Percentiles rank a stretch among this genome's conserved stretches.
Evolutionary conservation across 2,888 invertebrate genomes (phyloP).

Genomic region (Bhutanitis thaidina): DNA sequence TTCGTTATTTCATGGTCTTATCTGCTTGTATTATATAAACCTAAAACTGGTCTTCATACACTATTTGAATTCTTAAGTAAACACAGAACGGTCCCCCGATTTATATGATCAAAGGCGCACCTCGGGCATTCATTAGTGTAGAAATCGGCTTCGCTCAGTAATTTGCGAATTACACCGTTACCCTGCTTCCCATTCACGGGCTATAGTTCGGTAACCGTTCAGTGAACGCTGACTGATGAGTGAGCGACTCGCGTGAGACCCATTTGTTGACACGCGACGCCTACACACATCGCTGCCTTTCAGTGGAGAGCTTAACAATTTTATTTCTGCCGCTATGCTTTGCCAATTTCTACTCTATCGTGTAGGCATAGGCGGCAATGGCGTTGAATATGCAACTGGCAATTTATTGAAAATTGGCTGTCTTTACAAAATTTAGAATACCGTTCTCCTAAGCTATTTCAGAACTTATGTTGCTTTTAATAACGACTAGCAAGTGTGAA

Average conservation of each 20-base stretch:
- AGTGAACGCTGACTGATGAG: conserved; percentile 27
- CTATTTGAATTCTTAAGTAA: neutral
- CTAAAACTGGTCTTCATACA: too few relatives aligned
- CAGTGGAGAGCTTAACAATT: conserved; percentile 16
- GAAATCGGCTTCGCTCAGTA: conserved; percentile 20
- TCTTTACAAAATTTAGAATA: neutral
- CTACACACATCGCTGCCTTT: conserved; percentile 28
- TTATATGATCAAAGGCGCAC: conserved; percentile 14
- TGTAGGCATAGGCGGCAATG: neutral
- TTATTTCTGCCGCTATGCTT: neutral
- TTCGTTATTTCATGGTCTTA: too few relatives aligned
- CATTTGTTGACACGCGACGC: conserved; percentile 37
- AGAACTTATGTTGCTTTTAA: neutral
- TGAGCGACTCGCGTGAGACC: conserved; percentile 35
- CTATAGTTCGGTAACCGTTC: conserved; percentile 27
- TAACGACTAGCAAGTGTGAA: conserved; percentile 1
- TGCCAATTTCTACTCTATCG: conserved; percentile 8
- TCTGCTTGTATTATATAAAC: too few relatives aligned
- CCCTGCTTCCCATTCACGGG: conserved; percentile 28
- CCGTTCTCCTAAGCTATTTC: conserved; percentile 12
- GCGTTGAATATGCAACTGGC: neutral
- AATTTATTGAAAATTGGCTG: neutral
- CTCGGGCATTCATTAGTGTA: conserved; percentile 17
- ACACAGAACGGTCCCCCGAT: neutral
- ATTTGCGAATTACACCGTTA: conserved; percentile 33